Percentiles rank a stretch among this genome's conserved stretches.
Conservation (phyloP, 2,888 invertebrate species). For the Ichneumoninae sp. region DNA sequence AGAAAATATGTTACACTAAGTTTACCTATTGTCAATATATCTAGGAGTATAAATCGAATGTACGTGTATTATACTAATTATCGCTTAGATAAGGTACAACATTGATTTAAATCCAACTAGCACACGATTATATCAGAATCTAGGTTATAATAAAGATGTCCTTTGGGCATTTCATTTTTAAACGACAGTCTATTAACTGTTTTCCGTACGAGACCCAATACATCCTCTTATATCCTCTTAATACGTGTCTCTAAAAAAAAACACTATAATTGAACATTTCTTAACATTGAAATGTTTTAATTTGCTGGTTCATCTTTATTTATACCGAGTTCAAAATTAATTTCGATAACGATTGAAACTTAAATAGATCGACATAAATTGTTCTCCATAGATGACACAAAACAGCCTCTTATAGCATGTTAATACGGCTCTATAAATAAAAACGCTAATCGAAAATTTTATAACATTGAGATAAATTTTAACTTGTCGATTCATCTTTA, state of each 20-base stretch:
- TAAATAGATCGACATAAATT: too few species aligned
- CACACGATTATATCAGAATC: slow-evolving; percentile 81
- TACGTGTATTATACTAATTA: slow-evolving; percentile 82
- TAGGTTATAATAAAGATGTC: slow-evolving; percentile 82
- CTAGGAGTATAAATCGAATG: slow-evolving; percentile 76
- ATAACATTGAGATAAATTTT: too few species aligned
- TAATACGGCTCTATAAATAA: too few species aligned
- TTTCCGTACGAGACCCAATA: neutral
- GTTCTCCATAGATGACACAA: too few species aligned
- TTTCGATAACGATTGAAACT: too few species aligned
- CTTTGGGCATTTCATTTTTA: slow-evolving; percentile 81
- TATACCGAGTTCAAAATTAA: too few species aligned
- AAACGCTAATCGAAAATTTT: too few species aligned
- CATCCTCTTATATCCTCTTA: neutral
- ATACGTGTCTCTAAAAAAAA: neutral
- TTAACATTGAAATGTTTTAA: too few species aligned
- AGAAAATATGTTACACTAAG: slow-evolving; percentile 70
- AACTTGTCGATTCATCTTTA: too few species aligned
- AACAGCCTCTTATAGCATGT: too few species aligned
- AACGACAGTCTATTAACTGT: slow-evolving; percentile 47
- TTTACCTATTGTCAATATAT: slow-evolving; percentile 74
- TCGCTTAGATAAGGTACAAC: slow-evolving; percentile 77
- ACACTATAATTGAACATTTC: too few species aligned
- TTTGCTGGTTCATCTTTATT: too few species aligned
- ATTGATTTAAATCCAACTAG: slow-evolving; percentile 76